Percentiles rank a stretch among this genome's conserved stretches.
Conservation (phyloP, 2,797 vertebrate genomes). For the Ptychadena robeensis region DNA sequence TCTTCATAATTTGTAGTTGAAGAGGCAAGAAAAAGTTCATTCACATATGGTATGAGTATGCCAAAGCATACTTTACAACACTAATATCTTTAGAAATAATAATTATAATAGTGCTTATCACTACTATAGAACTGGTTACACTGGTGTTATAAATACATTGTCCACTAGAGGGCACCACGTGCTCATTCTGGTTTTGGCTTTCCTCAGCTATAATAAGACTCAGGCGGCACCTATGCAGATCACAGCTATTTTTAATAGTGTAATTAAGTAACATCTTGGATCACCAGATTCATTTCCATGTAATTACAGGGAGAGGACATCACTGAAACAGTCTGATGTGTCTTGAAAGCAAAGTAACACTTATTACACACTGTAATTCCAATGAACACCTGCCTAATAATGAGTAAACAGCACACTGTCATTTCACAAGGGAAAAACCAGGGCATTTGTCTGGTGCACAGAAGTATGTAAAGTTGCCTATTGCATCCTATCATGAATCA, state of each 20-base stretch:
- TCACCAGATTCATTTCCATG: constrained; percentile 37
- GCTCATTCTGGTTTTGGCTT: background rate
- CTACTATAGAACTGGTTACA: background rate
- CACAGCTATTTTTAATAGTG: constrained; percentile 33
- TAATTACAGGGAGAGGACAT: constrained; percentile 28
- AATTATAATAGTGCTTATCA: too few species aligned
- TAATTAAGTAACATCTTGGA: constrained; percentile 46
- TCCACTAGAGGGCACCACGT: constrained; percentile 27
- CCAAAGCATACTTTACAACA: too few species aligned
- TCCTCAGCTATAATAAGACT: background rate
- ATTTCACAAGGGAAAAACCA: background rate
- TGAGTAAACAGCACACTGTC: background rate
- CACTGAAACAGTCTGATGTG: constrained; percentile 21
- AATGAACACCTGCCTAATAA: constrained; percentile 32
- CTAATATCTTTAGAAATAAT: too few species aligned
- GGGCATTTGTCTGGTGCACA: background rate
- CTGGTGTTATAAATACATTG: background rate
- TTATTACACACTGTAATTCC: constrained; percentile 46
- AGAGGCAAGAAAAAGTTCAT: too few species aligned
- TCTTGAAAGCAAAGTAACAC: background rate
- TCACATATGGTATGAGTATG: too few species aligned
- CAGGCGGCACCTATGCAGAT: constrained; percentile 18
- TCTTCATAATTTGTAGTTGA: too few species aligned
- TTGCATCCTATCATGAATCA: background rate
- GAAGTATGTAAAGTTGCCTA: background rate